Base-by-base conservation (phyloP, 2,888 invertebrate species). In the Kryphioiulus occultus region DNA sequence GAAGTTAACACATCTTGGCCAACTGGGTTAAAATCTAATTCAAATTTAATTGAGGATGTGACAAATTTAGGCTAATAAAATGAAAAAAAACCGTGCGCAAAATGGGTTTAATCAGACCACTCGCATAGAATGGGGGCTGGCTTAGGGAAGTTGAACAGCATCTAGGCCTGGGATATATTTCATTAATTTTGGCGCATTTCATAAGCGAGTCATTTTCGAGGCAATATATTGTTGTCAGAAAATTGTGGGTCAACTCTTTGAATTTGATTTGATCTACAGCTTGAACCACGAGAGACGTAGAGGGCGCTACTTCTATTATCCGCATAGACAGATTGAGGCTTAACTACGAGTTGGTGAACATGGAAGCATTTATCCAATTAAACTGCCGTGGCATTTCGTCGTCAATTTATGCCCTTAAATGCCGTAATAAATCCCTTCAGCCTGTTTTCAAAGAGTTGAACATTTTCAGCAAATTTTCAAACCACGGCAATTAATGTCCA, bases 41-140 rank as follows among this genome's bases (percentile, higher is more conserved):
- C 44, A 85, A 85, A 85, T 85, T 85, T 85, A 39, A 85, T 42
- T 85, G 85, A 85, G 85, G 85, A 85, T 85, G 85, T 85, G 44
- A 39, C 85, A 85, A 85, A 85, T 85, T 85, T 42, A 85, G 85
- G 85, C 44, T 85, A 85, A 85, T 44, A 85, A 85, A 85, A 85
- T 85, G 44, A 9, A 42, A 85, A 84, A 85, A 85, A 85, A 85
- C 15, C 78, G 26, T 15, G 78, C 30, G 17, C 78, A 30, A 78
- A 78, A 78, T 78, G 78, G 78, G 78, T 78, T 78, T 78, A 78
- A 78, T 78, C 78, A 78, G 78, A 78, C 30, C 78, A 78, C 78
- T 78, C 30, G 30, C 78, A 15, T 32, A 78, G 78, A 78, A 78
- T 78, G 78, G 78, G 68, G 68, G 68, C 68, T 68, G 26, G 68